A percentile compares a stretch with the other conserved stretches of the same genome.
Conservation (phyloP, 2,888 invertebrate species). For the Aelia acuminata region DNA sequence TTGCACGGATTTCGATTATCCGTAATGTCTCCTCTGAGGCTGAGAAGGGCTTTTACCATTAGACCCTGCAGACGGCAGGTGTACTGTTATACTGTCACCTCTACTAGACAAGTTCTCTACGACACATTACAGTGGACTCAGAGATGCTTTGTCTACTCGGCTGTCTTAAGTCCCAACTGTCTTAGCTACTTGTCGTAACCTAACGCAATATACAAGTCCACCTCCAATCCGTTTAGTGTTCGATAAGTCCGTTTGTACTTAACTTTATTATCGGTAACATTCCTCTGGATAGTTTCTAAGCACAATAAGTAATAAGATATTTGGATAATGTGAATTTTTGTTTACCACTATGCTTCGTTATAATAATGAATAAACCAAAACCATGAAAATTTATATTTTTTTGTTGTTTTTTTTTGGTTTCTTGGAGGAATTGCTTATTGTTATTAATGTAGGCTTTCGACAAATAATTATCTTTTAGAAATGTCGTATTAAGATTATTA, state of each 20-base stretch:
- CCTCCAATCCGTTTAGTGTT: not conserved
- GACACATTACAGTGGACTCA: too few relatives aligned
- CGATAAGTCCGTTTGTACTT: not conserved
- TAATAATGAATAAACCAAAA: too few relatives aligned
- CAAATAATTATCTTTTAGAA: too few relatives aligned
- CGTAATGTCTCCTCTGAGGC: too few relatives aligned
- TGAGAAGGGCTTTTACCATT: not conserved
- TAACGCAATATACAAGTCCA: not conserved
- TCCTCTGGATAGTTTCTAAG: not conserved
- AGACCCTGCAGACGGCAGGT: not conserved
- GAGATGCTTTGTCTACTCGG: not conserved
- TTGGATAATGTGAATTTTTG: too few relatives aligned
- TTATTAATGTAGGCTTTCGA: too few relatives aligned
- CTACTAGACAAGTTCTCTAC: not conserved
- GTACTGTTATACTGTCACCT: not conserved
- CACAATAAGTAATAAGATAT: not conserved
- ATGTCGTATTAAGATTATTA: too few relatives aligned
- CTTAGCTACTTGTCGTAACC: not conserved
- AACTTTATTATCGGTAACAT: not conserved
- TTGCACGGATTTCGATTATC: too few relatives aligned
- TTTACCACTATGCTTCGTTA: too few relatives aligned
- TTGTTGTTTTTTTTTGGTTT: too few relatives aligned
- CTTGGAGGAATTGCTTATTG: too few relatives aligned
- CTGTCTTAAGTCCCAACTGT: not conserved
- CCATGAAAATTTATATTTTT: too few relatives aligned